Evolutionary conservation across 1,140 invertebrate genomes (phyloP).

Genomic region (Neodiprion fabricii): DNA sequence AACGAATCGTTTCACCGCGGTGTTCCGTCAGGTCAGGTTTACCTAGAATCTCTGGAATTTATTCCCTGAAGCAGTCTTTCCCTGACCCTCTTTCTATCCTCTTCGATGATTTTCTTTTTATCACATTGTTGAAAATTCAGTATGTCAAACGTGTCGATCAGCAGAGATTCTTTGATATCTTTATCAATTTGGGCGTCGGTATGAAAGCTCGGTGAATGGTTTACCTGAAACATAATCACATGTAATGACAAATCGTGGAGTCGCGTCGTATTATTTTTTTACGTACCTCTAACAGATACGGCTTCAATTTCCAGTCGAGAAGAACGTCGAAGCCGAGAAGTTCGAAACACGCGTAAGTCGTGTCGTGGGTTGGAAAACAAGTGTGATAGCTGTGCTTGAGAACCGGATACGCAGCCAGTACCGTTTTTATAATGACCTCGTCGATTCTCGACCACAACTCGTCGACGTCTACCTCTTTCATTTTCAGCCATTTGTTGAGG

Average conservation of each 20-base stretch:
- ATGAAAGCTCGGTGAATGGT: constrained; percentile 91
- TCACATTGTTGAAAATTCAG: constrained; percentile 83
- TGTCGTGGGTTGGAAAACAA: constrained; percentile 85
- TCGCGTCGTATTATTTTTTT: neutral
- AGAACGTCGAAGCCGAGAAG: constrained; percentile 89
- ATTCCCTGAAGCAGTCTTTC: constrained; percentile 69
- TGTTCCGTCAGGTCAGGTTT: neutral
- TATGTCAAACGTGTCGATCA: constrained; percentile 84
- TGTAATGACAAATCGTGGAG: neutral
- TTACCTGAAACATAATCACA: constrained; percentile 65
- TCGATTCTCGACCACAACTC: constrained; percentile 84
- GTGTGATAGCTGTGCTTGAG: constrained; percentile 88
- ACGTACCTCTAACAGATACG: constrained; percentile 81
- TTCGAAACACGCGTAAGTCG: constrained; percentile 88
- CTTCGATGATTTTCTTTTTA: constrained; percentile 74
- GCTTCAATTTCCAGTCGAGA: constrained; percentile 84
- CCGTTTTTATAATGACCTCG: constrained; percentile 89
- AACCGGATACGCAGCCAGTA: constrained; percentile 83
- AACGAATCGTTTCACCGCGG: no score
- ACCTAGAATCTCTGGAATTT: constrained; percentile 53
- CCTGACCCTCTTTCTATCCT: constrained; percentile 72
- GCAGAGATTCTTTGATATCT: constrained; percentile 82
- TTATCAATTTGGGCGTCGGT: constrained; percentile 83
- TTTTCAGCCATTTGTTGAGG: constrained; percentile 75
- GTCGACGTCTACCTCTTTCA: constrained; percentile 75